Evolutionary conservation across 2,797 vertebrate species (phyloP), one percentile per base, ranked within the genome.

Genomic region (Clarias platycephalus): DNA sequence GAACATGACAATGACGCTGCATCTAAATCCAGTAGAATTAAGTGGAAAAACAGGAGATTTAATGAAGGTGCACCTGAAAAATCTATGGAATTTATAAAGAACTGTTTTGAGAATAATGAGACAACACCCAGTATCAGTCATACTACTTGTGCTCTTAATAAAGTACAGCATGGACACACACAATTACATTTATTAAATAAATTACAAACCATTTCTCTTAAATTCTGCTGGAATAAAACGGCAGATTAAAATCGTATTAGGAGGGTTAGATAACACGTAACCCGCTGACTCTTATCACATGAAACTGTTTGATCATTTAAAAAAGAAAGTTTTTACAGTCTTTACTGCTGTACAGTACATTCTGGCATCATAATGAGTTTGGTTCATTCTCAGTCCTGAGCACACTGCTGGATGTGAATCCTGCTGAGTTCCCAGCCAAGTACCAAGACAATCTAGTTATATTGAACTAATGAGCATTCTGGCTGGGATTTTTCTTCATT

Each of bases 401-500:
- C 40, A n/a, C 40, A 49, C 40, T 49, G 70, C 70, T 72, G 40
- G 22, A 44, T 71, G 37, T 13, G 44, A 57, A 10, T 31, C 72
- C 16, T 57, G 72, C 20, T 55, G 72, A 28, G 24, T 75, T 75
- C 72, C 16, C 72, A 75, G 72, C 26, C 55, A 55, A 55, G 71
- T 28, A 16, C 72, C 49, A 31, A 75, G 49, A 75, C 72, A 75
- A 55, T 57, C 26, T 31, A 75, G 49, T 55, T 75, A 75, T 55
- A 75, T 22, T 55, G 20, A 55, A 26, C 49, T 75, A 75, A 75
- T 75, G 72, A 28, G 72, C n/a, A 55, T 57, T 55, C 72, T 55
- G 72, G 26, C 18, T 75, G 49, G 49, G 72, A 57, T 31, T 75
- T 31, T 28, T 55, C 72, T 75, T 75, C 72, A 75, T 75, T 57